Conservation (phyloP, 2,797 vertebrate species). For the Sarcophilus harrisii region DNA sequence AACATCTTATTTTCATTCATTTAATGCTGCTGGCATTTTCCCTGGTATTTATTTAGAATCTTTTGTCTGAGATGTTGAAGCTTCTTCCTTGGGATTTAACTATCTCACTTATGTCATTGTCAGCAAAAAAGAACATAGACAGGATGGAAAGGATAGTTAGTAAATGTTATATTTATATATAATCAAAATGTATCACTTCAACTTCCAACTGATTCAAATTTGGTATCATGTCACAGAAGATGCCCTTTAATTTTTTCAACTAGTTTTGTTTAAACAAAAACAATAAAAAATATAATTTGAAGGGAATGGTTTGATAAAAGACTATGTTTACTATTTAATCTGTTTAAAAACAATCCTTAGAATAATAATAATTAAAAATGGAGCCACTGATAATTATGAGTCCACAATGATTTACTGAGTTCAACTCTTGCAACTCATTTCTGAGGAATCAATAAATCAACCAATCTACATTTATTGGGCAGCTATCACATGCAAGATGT, state of each 20-base stretch:
- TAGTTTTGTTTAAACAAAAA: background rate
- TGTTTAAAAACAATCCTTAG: background rate
- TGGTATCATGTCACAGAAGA: background rate
- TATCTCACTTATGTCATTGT: background rate
- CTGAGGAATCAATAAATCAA: background rate
- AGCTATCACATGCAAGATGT: background rate
- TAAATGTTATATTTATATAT: background rate
- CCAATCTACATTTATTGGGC: background rate
- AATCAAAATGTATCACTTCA: background rate
- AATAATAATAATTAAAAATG: background rate
- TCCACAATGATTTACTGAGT: background rate
- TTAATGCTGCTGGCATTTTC: background rate
- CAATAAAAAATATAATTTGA: background rate
- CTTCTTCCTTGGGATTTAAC: slow-evolving; percentile 6
- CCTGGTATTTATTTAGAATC: slow-evolving; percentile 27
- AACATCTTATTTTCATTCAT: slow-evolving; percentile 38
- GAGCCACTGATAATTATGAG: background rate
- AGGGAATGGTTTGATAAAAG: background rate
- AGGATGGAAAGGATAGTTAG: background rate
- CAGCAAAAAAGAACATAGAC: background rate
- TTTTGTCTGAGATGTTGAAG: background rate
- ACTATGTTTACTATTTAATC: background rate
- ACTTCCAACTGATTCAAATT: background rate
- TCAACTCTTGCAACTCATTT: background rate
- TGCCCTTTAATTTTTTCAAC: background rate